Percentiles rank a stretch among this genome's conserved stretches.
Conservation (phyloP, 1,140 invertebrate species). For the Drosophila trapezifrons region DNA sequence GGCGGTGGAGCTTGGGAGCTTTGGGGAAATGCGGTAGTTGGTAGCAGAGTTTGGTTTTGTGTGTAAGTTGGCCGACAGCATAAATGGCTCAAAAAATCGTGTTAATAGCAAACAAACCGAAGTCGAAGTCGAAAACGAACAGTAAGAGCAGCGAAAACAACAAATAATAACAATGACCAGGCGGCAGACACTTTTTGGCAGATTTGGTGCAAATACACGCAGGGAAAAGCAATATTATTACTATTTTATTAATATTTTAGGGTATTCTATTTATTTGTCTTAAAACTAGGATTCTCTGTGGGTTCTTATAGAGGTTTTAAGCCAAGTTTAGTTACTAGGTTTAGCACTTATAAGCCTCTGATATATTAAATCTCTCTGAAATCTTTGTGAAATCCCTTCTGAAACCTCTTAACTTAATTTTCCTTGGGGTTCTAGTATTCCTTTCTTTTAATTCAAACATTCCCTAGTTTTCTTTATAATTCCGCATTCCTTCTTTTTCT, state of each 20-base stretch:
- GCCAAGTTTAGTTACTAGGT: too few relatives aligned
- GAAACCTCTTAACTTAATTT: too few relatives aligned
- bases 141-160: slow-evolving; percentile 23
- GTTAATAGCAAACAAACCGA: slow-evolving; percentile 64
- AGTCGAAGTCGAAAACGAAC: slow-evolving; percentile 51
- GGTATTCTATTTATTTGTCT: neutral
- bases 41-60: slow-evolving; percentile 10
- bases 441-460: neutral
- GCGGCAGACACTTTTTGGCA: slow-evolving; percentile 32
- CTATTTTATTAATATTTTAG: neutral
- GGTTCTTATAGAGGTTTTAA: too few relatives aligned
- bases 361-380: too few relatives aligned
- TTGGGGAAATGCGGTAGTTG: slow-evolving; percentile 69
- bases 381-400: too few relatives aligned
- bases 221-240: neutral
- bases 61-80: slow-evolving; percentile 37
- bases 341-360: too few relatives aligned
- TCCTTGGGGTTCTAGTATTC: too few relatives aligned
- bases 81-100: slow-evolving; percentile 71
- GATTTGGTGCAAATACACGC: slow-evolving; percentile 66
- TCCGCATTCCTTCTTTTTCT: neutral
- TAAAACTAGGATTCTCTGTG: too few relatives aligned
- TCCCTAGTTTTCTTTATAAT: too few relatives aligned
- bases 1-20: slow-evolving; percentile 6
- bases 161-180: slow-evolving; percentile 48